Evolutionary conservation across 2,888 invertebrate species (phyloP).

Genomic region (Lypha dubia): DNA sequence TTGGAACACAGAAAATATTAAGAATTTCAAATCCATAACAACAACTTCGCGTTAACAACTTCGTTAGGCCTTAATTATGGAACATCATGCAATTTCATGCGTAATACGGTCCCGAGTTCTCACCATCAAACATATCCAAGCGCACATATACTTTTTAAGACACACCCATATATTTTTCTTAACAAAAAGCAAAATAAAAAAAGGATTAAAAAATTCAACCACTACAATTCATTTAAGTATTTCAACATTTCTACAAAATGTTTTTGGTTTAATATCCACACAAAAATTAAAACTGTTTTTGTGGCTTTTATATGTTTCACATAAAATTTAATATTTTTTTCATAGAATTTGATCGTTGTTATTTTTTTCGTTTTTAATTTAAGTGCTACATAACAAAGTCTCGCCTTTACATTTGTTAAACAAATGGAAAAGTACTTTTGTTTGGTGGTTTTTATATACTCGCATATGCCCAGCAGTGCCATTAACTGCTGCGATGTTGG

Average conservation of each 20-base stretch:
- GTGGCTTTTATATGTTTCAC: constrained; percentile 37
- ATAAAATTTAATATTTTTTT: constrained; percentile 16
- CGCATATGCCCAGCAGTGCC: background rate
- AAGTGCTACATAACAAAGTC: constrained; percentile 13
- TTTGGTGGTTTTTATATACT: no score
- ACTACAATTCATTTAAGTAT: constrained; percentile 17
- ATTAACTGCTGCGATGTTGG: background rate
- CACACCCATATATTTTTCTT: background rate
- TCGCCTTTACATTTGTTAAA: background rate
- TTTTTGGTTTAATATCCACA: constrained; percentile 28
- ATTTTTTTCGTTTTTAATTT: no score
- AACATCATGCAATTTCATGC: no score
- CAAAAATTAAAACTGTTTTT: constrained; percentile 44
- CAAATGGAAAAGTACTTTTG: background rate
- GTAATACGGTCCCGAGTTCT: no score
- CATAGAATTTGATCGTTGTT: background rate
- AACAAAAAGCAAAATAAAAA: background rate
- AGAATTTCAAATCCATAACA: no score
- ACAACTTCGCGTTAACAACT: no score
- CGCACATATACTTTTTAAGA: no score
- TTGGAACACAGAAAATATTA: no score
- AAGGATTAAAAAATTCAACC: background rate
- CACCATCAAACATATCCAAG: no score
- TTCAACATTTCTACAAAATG: background rate
- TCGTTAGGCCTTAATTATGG: no score